Conservation (phyloP, 2,113 vertebrate species). For the Catagonus wagneri region DNA sequence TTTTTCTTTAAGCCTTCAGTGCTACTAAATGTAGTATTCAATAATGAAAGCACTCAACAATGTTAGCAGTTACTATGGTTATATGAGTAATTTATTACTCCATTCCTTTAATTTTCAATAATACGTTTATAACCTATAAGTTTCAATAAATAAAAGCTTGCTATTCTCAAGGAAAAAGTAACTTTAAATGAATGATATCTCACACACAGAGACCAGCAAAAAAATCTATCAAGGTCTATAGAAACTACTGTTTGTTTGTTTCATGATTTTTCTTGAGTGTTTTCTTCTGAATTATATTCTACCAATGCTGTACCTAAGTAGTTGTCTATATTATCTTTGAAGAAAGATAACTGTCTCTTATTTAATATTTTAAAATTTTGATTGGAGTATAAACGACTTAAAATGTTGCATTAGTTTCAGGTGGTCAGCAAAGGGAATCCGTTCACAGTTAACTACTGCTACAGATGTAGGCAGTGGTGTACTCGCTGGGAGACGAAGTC, state of each 20-base stretch:
- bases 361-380: too few species aligned
- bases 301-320: constrained; percentile 73
- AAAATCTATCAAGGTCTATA: not conserved
- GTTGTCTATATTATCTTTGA: constrained; percentile 78
- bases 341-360: constrained; percentile 40
- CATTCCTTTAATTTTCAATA: constrained; percentile 5
- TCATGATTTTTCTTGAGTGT: constrained; percentile 78
- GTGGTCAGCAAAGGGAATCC: too few species aligned
- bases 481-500: not conserved
- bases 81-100: not conserved
- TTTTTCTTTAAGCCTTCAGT: not conserved
- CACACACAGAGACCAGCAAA: not conserved
- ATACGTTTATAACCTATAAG: not conserved
- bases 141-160: not conserved
- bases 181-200: not conserved
- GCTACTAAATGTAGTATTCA: not conserved
- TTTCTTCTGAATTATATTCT: constrained; percentile 80
- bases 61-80: not conserved
- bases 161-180: not conserved
- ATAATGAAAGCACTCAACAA: not conserved
- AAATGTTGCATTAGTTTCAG: too few species aligned
- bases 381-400: too few species aligned
- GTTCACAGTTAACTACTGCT: too few species aligned
- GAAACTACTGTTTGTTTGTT: not conserved
- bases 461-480: too few species aligned